phyloP scores from a whole-genome alignment of 2,113 vertebrate genomes.

The Sialia sialis region DNA sequence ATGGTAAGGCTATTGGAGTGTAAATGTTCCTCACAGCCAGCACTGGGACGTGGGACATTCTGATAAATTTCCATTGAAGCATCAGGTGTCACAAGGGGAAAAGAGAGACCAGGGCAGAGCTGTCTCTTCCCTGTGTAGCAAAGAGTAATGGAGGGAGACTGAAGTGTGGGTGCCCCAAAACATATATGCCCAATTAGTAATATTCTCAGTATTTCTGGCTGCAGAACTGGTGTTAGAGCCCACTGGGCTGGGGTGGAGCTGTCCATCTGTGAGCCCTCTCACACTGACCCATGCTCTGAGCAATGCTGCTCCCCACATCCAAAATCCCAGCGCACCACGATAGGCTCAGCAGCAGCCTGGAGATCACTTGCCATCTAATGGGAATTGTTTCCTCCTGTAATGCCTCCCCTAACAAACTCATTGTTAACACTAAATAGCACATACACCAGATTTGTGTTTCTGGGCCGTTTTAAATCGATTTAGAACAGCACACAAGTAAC shows the following conservation, averaged over 20 bases:
- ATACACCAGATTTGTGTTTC: background rate
- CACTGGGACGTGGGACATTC: accelerated
- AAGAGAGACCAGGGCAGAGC: background rate
- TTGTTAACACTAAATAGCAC: background rate
- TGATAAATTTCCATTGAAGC: background rate
- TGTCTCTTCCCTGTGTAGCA: background rate
- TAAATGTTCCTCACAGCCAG: background rate
- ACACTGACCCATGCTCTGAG: accelerated
- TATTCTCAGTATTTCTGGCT: background rate
- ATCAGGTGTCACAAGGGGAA: background rate
- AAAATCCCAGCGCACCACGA: background rate
- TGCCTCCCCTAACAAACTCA: background rate
- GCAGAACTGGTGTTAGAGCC: background rate
- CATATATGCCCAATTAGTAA: background rate
- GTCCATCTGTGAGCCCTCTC: background rate
- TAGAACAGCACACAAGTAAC: background rate
- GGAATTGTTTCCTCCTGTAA: background rate
- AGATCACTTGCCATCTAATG: background rate
- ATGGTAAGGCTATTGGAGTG: constrained; percentile 73
- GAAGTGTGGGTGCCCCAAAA: background rate
- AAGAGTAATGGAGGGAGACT: background rate
- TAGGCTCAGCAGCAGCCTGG: background rate
- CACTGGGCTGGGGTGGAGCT: too few relatives aligned
- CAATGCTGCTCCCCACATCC: background rate
- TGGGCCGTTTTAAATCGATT: background rate